phyloP scores from a whole-genome alignment of 2,888 invertebrate species.

The Xestia sexstrigata region DNA sequence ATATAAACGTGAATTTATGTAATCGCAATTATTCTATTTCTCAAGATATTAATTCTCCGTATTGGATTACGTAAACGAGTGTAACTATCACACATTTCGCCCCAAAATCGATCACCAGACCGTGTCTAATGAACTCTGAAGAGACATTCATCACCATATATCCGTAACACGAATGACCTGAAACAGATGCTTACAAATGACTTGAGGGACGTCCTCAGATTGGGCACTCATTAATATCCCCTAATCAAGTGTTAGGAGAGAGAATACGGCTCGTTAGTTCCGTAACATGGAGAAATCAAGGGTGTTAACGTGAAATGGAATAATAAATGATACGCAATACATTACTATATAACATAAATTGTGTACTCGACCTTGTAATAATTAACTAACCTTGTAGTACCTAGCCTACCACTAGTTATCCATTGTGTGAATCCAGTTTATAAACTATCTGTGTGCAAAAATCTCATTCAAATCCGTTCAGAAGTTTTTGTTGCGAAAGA shows the following conservation, averaged over 20 bases:
- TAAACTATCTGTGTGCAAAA: no score
- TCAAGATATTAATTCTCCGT: no score
- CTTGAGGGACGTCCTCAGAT: constrained; percentile 20
- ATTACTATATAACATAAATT: neutral
- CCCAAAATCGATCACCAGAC: neutral
- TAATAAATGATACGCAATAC: constrained; percentile 7
- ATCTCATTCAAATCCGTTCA: no score
- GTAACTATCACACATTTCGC: neutral
- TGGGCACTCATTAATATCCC: constrained; percentile 39
- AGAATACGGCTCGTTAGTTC: constrained; percentile 24
- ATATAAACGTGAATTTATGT: neutral
- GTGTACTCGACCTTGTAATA: neutral
- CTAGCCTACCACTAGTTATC: no score
- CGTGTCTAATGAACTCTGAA: neutral
- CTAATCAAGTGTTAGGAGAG: constrained; percentile 15
- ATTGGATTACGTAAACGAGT: neutral
- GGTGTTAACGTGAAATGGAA: neutral
- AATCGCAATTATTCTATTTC: neutral
- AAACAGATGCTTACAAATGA: constrained; percentile 44
- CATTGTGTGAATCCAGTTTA: no score
- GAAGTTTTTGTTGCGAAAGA: no score
- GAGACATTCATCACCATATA: constrained; percentile 22
- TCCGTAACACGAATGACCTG: constrained; percentile 29
- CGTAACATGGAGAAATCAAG: constrained; percentile 15
- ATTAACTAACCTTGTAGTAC: neutral